Evolutionary conservation across 2,113 vertebrate species (phyloP).

Genomic region (Tragelaphus strepsiceros): DNA sequence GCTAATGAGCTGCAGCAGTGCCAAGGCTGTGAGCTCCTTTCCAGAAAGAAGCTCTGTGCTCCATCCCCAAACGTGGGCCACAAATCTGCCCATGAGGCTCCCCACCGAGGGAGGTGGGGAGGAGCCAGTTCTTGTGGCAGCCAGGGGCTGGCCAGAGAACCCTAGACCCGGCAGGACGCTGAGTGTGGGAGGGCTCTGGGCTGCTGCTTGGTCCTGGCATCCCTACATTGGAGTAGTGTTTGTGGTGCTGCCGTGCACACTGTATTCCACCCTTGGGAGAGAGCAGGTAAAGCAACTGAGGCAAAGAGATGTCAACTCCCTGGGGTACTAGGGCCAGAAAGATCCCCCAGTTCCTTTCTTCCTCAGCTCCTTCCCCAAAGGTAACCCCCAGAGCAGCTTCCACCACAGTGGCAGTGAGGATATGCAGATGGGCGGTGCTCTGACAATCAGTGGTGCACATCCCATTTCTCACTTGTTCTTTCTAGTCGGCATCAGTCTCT

Average conservation of each 20-base stretch:
- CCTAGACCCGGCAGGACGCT: not conserved
- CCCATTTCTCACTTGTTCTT: not conserved
- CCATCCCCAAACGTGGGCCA: not conserved
- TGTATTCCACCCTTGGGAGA: not conserved
- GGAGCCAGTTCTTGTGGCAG: not conserved
- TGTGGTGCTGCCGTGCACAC: not conserved
- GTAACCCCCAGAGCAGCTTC: not conserved
- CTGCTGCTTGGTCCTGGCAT: fast-evolving
- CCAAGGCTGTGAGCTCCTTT: not conserved
- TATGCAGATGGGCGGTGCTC: not conserved
- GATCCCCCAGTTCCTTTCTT: not conserved
- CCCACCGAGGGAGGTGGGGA: too few species aligned
- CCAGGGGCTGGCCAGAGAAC: not conserved
- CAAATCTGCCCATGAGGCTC: not conserved
- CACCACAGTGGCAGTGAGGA: not conserved
- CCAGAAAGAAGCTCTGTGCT: not conserved
- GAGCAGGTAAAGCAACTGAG: not conserved
- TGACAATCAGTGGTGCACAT: not conserved
- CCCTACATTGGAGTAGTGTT: not conserved
- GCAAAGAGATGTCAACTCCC: not conserved
- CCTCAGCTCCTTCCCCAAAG: not conserved
- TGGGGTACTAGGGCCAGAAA: not conserved
- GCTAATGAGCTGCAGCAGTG: not conserved
- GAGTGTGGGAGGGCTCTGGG: not conserved
- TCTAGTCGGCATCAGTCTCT: not conserved